Percentiles rank a stretch among this genome's conserved stretches.
phyloP scores from a whole-genome alignment of 2,888 invertebrate genomes.

The Lysandra coridon region DNA sequence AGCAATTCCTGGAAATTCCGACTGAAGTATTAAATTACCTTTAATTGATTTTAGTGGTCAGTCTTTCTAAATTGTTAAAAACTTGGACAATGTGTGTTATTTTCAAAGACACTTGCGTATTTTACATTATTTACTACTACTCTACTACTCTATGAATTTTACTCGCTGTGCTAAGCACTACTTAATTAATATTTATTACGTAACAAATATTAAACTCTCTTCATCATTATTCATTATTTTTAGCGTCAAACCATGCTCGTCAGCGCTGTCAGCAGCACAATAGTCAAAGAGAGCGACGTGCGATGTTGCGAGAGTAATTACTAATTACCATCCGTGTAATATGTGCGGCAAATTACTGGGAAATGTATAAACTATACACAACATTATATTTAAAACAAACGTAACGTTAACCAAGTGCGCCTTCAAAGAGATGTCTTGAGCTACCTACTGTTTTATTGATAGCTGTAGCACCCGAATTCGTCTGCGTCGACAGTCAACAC shows the following conservation, averaged over 20 bases:
- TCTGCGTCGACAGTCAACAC: background rate
- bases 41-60: background rate
- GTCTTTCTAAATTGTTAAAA: background rate
- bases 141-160: too few species aligned
- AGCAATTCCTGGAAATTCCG: too few species aligned
- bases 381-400: background rate
- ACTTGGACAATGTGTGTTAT: too few species aligned
- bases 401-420: background rate
- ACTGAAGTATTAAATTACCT: too few species aligned
- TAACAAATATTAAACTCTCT: background rate
- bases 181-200: background rate
- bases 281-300: constrained; percentile 11
- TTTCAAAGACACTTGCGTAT: background rate
- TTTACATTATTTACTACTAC: background rate
- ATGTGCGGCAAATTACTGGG: background rate
- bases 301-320: constrained; percentile 7
- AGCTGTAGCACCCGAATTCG: background rate
- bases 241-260: background rate
- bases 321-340: background rate
- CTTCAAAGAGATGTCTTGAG: background rate
- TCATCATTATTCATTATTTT: background rate
- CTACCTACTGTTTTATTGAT: too few species aligned
- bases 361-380: background rate
- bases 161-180: too few species aligned
- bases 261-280: background rate